Evolutionary conservation across 1,140 invertebrate genomes (phyloP).

Genomic region (Phenacoccus solenopsis): DNA sequence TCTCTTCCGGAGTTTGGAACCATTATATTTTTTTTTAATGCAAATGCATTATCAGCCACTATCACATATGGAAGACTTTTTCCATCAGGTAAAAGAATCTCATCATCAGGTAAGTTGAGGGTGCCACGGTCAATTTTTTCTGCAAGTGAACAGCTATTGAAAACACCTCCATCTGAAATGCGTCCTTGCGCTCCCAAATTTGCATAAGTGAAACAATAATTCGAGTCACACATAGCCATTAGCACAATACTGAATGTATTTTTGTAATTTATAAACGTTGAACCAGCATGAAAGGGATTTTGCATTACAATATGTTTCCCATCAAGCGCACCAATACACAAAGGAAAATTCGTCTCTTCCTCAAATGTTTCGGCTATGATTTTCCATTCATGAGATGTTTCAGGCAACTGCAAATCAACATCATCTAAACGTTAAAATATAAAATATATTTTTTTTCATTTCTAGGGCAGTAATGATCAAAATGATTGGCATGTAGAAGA

Average conservation of each 20-base stretch:
- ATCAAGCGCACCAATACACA: constrained; percentile 35
- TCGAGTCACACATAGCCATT: constrained; percentile 36
- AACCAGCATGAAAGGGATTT: constrained; percentile 33
- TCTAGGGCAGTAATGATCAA: no score
- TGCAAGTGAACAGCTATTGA: constrained; percentile 24
- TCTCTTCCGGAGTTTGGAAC: constrained; percentile 25
- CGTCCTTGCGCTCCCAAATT: constrained; percentile 25
- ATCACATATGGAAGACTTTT: constrained; percentile 23
- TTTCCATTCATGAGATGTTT: neutral
- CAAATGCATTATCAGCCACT: constrained; percentile 35
- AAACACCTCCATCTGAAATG: constrained; percentile 33
- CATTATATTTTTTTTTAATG: constrained; percentile 29
- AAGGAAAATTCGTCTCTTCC: constrained; percentile 29
- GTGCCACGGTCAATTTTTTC: neutral
- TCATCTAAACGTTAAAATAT: no score
- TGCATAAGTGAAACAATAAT: constrained; percentile 27
- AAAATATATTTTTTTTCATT: no score
- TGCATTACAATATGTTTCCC: constrained; percentile 38
- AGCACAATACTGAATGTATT: constrained; percentile 38
- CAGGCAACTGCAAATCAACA: neutral
- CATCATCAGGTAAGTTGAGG: neutral
- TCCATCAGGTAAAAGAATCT: neutral
- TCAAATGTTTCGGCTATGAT: neutral
- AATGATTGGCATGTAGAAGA: no score
- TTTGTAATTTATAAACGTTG: constrained; percentile 41